These are phyloP conservation scores for Falcunculus frontatus DNA, from an alignment of 2,113 vertebrate species.

Conservation along the genomic window DNA sequence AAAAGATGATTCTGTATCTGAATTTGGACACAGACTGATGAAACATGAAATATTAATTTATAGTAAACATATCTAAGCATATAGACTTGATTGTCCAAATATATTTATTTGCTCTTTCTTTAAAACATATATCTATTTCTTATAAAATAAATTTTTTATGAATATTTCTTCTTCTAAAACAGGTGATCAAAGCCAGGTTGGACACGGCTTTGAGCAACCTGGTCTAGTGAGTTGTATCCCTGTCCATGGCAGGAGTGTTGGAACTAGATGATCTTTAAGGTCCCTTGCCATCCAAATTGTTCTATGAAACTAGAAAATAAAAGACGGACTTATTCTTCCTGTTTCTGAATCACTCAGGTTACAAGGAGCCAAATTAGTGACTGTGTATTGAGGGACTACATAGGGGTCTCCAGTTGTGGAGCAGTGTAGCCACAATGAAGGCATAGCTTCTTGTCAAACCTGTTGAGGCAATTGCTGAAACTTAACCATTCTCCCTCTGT, in stretches of 20 bases:
- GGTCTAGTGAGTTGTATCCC: not conserved
- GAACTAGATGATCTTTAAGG: not conserved
- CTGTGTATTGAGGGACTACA: accelerated
- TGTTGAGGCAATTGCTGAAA: not conserved
- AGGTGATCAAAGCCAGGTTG: not conserved
- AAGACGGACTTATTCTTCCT: not conserved
- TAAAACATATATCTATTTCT: not conserved
- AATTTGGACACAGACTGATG: not conserved
- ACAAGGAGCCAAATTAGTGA: not conserved
- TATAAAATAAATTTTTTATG: not conserved
- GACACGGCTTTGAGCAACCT: not conserved
- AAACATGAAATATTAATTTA: not conserved
- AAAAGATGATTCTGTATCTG: not conserved
- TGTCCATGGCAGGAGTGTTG: not conserved
- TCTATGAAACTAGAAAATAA: not conserved
- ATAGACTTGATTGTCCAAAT: not conserved
- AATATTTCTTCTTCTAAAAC: not conserved
- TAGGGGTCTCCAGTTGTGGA: not conserved
- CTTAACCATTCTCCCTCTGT: not conserved
- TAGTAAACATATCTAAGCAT: not conserved
- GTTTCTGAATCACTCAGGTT: not conserved
- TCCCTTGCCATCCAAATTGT: not conserved
- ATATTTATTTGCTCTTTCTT: not conserved
- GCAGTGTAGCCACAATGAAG: not conserved
- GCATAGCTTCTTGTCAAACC: not conserved